phyloP scores from a whole-genome alignment of 2,888 invertebrate species.

The Dromius quadrimaculatus region DNA sequence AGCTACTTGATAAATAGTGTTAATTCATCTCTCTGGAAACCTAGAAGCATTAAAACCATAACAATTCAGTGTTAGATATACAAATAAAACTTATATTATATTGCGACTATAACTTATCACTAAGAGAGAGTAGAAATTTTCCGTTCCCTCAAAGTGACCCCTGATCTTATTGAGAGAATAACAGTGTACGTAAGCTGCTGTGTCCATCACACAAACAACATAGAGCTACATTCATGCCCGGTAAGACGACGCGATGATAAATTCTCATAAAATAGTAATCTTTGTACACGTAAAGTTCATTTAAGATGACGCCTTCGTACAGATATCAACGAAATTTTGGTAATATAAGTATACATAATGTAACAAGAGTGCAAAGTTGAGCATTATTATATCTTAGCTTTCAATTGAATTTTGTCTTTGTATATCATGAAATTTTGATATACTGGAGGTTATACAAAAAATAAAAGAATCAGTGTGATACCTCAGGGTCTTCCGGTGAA shows the following conservation, averaged over 20 bases:
- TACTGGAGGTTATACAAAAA: too few species aligned
- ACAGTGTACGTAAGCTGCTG: neutral
- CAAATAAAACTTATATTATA: conserved; percentile 5
- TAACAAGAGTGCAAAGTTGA: too few species aligned
- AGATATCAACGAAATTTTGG: too few species aligned
- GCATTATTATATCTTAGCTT: too few species aligned
- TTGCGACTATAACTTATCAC: neutral
- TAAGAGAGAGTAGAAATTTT: conserved; percentile 4
- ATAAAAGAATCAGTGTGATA: too few species aligned
- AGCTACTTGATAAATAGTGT: too few species aligned
- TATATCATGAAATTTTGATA: too few species aligned
- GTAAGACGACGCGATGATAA: neutral
- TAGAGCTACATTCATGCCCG: neutral
- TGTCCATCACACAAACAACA: neutral
- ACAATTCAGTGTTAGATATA: too few species aligned
- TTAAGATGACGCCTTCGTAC: neutral
- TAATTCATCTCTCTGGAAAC: too few species aligned
- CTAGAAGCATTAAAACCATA: conserved; percentile 1
- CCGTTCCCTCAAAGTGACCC: neutral
- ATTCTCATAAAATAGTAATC: neutral
- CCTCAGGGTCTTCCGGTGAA: too few species aligned
- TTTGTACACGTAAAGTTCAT: conserved; percentile 2
- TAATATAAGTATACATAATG: too few species aligned
- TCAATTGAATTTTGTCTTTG: too few species aligned
- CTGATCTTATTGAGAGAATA: conserved; percentile 1